Percentiles rank a stretch among this genome's conserved stretches.
These are phyloP conservation scores for Eucera pruinosa DNA, from an alignment of 2,888 invertebrate species.

Conservation along the genomic window DNA sequence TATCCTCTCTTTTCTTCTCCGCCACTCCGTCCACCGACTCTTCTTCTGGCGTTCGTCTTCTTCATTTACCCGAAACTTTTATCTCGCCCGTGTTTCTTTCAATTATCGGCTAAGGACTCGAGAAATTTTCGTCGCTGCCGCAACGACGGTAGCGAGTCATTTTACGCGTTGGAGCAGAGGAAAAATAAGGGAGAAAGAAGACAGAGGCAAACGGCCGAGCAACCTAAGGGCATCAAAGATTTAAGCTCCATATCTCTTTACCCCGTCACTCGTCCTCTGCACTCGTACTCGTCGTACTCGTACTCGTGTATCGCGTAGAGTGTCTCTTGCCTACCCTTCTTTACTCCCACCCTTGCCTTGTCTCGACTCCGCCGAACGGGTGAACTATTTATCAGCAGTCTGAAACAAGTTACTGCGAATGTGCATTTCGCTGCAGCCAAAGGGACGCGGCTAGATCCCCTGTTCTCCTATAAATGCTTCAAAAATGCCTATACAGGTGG, in stretches of 20 bases:
- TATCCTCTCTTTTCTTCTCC: too few species aligned
- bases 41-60: neutral
- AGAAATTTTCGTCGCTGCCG: too few species aligned
- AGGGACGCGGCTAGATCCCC: neutral
- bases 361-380: constrained; percentile 46
- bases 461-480: constrained; percentile 23
- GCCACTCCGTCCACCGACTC: too few species aligned
- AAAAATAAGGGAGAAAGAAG: constrained; percentile 49
- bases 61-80: neutral
- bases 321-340: constrained; percentile 30
- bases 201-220: constrained; percentile 34
- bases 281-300: constrained; percentile 7
- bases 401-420: constrained; percentile 67
- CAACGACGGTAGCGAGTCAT: too few species aligned
- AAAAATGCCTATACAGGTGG: neutral
- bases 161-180: neutral
- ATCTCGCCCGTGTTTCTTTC: neutral
- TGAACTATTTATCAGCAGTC: constrained; percentile 64
- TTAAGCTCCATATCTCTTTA: constrained; percentile 66
- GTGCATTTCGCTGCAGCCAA: constrained; percentile 65
- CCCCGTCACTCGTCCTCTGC: constrained; percentile 45
- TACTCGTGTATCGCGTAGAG: constrained; percentile 18
- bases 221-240: constrained; percentile 73
- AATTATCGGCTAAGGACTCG: neutral
- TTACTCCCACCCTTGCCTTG: constrained; percentile 40